Evolutionary conservation across 2,797 vertebrate genomes (phyloP).

Genomic region (Picus viridis): DNA sequence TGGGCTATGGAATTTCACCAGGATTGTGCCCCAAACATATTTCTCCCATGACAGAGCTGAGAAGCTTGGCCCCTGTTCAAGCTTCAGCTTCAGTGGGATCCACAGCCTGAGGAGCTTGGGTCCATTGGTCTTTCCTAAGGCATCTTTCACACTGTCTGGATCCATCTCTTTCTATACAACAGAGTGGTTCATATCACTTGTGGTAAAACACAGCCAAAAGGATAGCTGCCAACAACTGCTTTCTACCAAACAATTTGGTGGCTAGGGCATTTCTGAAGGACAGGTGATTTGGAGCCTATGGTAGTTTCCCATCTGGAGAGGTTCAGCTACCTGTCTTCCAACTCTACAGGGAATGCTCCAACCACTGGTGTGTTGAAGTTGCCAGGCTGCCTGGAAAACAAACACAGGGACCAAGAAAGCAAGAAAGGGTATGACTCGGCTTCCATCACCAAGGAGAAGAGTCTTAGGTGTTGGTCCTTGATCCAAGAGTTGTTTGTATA

Average conservation of each 20-base stretch:
- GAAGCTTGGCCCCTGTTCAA: neutral
- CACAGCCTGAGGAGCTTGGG: neutral
- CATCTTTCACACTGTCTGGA: neutral
- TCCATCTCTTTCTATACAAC: neutral
- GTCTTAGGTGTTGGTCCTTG: conserved; percentile 11
- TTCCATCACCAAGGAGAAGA: neutral
- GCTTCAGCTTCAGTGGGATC: neutral
- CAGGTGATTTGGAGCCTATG: neutral
- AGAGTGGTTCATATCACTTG: neutral
- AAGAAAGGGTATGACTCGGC: neutral
- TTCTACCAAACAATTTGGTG: conserved; percentile 11
- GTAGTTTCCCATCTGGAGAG: conserved; percentile 1
- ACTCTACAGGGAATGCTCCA: neutral
- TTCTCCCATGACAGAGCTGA: neutral
- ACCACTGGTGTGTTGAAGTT: neutral
- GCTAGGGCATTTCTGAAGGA: neutral
- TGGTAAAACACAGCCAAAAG: conserved; percentile 18
- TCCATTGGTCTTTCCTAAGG: neutral
- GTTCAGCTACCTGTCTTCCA: neutral
- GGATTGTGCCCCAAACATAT: neutral
- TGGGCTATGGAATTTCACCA: neutral
- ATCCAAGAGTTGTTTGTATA: conserved; percentile 29
- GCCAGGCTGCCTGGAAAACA: neutral
- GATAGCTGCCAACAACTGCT: neutral
- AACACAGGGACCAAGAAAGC: neutral